Percentiles rank a stretch among this genome's conserved stretches.
These are phyloP conservation scores for Urophycis tenuis DNA, from an alignment of 2,797 vertebrate genomes.

Conservation along the genomic window DNA sequence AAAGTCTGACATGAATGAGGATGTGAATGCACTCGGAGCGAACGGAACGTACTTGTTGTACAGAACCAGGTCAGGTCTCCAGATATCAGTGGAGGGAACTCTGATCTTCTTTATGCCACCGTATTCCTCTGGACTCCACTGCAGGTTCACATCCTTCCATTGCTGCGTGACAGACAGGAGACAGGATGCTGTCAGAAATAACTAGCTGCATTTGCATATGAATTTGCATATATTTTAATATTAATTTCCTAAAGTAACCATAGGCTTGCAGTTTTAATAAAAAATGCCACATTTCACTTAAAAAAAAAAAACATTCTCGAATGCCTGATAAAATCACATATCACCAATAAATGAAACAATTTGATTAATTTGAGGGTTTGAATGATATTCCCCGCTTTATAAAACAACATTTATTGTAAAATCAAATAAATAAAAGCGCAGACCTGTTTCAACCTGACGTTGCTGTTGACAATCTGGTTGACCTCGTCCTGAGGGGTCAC, in stretches of 20 bases:
- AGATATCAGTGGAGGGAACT: constrained; percentile 83
- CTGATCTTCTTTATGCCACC: constrained; percentile 87
- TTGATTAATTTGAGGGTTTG: neutral
- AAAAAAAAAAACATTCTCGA: neutral
- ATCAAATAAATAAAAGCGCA: neutral
- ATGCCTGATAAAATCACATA: neutral
- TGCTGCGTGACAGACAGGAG: constrained; percentile 64
- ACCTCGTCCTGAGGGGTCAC: constrained; percentile 76
- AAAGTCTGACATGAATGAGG: neutral
- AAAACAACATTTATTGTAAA: neutral
- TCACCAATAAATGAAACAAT: neutral
- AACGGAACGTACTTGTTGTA: constrained; percentile 84
- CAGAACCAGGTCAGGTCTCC: constrained; percentile 87
- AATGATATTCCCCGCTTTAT: no score
- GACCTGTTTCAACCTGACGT: constrained; percentile 79
- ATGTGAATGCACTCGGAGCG: neutral
- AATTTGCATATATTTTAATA: neutral
- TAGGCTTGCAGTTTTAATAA: neutral
- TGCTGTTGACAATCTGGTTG: constrained; percentile 83
- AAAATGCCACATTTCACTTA: neutral
- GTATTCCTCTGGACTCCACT: constrained; percentile 85
- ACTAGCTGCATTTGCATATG: neutral
- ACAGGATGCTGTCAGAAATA: neutral
- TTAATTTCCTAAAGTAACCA: neutral
- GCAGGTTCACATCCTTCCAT: constrained; percentile 88